These are phyloP conservation scores for Odobenus rosmarus DNA, from an alignment of 2,113 vertebrate genomes.

Conservation along the genomic window DNA sequence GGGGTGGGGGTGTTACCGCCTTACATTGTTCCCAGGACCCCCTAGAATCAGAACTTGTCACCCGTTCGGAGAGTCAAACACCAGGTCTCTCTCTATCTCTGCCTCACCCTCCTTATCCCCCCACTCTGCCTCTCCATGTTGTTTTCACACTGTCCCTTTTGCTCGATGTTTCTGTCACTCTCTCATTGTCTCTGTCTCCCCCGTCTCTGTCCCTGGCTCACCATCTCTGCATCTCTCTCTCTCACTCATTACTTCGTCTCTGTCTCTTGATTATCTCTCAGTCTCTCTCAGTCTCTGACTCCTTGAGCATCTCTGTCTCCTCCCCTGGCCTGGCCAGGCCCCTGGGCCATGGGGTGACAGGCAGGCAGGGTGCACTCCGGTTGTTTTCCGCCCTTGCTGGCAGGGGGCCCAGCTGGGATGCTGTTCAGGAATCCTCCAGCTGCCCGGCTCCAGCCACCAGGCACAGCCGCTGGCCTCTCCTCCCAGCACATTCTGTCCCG, in stretches of 20 bases:
- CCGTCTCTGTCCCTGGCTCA: neutral
- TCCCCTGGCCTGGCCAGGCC: neutral
- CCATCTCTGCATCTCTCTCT: neutral
- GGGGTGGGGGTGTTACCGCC: neutral
- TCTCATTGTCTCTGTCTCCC: neutral
- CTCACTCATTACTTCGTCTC: neutral
- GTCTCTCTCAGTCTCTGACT: neutral
- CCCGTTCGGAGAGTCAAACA: neutral
- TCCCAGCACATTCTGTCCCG: constrained; percentile 71
- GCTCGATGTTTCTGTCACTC: neutral
- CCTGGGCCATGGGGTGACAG: neutral
- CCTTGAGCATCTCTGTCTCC: neutral
- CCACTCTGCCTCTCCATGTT: neutral
- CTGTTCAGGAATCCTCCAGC: constrained; percentile 69
- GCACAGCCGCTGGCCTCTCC: neutral
- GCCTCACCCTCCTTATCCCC: neutral
- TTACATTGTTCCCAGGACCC: neutral
- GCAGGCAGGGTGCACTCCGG: neutral
- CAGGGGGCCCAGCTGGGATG: constrained; percentile 24
- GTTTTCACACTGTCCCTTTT: neutral
- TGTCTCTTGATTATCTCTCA: neutral
- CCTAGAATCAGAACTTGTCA: neutral
- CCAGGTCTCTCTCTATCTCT: neutral
- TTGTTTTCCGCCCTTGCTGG: neutral
- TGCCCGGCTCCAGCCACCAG: neutral